Percentiles rank a stretch among this genome's conserved stretches.
Conservation (phyloP, 2,113 vertebrate species). For the Polypterus senegalus region DNA sequence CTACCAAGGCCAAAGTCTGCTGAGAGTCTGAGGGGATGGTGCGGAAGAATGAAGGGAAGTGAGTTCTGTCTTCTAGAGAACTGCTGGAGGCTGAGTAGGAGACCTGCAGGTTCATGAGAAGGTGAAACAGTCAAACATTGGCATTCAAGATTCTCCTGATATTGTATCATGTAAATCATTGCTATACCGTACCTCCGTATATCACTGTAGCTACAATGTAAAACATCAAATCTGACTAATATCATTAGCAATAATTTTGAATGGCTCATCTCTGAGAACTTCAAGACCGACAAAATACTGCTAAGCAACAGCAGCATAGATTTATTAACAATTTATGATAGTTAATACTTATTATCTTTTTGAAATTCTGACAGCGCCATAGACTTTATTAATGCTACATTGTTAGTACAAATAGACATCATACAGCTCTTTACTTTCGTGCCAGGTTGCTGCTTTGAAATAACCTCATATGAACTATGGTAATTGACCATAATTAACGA, state of each 20-base stretch:
- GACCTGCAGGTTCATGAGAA: background rate
- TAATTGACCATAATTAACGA: too few species aligned
- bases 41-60: constrained; percentile 9
- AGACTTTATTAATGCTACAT: too few species aligned
- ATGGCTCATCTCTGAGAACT: too few species aligned
- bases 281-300: too few species aligned
- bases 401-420: too few species aligned
- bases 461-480: too few species aligned
- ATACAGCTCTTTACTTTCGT: too few species aligned
- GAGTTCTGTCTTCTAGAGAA: background rate
- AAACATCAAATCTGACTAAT: background rate
- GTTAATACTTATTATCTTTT: too few species aligned
- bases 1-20: background rate
- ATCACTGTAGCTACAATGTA: background rate
- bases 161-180: background rate
- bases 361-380: too few species aligned
- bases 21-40: background rate
- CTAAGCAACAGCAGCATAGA: too few species aligned
- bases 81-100: constrained; percentile 5
- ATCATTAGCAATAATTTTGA: background rate
- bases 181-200: background rate
- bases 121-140: background rate
- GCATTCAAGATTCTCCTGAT: background rate
- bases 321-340: too few species aligned
- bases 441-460: too few species aligned